Conservation (phyloP, 2,797 vertebrate genomes). For the Channallabes apus region DNA sequence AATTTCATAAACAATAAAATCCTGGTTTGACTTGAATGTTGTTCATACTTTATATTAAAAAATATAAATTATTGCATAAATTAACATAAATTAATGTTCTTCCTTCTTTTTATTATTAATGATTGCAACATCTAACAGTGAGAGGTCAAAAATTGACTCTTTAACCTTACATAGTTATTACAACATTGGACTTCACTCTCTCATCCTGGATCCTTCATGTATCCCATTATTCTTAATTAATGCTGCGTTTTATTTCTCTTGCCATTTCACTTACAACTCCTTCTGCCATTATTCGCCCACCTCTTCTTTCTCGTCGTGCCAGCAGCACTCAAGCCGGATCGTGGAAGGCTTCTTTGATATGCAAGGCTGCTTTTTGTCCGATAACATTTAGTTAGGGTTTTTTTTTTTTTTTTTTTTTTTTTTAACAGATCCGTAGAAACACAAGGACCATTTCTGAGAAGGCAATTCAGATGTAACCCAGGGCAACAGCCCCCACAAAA, state of each 20-base stretch:
- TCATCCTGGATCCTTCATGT: neutral
- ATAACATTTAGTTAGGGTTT: conserved; percentile 34
- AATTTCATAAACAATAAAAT: no score
- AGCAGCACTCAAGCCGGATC: conserved; percentile 21
- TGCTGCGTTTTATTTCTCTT: conserved; percentile 8
- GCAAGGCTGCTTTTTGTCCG: conserved; percentile 40
- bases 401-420: neutral
- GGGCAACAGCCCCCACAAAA: conserved; percentile 56
- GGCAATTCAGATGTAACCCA: conserved; percentile 59
- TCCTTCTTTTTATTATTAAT: neutral
- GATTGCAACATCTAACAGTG: neutral
- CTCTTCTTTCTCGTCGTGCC: conserved; percentile 3
- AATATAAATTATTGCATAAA: neutral
- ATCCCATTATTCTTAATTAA: neutral
- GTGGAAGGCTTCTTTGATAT: conserved; percentile 25
- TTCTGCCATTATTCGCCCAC: conserved; percentile 8
- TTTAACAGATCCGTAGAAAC: conserved; percentile 1
- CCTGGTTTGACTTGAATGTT: no score
- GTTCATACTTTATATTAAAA: neutral
- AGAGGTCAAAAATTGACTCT: neutral
- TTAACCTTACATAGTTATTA: neutral
- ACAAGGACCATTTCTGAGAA: conserved; percentile 57
- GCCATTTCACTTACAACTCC: neutral
- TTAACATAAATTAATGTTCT: neutral
- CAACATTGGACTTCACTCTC: neutral